A percentile compares a stretch with the other conserved stretches of the same genome.
These are phyloP conservation scores for Morus bassanus DNA, from an alignment of 2,797 vertebrate species.

Conservation along the genomic window DNA sequence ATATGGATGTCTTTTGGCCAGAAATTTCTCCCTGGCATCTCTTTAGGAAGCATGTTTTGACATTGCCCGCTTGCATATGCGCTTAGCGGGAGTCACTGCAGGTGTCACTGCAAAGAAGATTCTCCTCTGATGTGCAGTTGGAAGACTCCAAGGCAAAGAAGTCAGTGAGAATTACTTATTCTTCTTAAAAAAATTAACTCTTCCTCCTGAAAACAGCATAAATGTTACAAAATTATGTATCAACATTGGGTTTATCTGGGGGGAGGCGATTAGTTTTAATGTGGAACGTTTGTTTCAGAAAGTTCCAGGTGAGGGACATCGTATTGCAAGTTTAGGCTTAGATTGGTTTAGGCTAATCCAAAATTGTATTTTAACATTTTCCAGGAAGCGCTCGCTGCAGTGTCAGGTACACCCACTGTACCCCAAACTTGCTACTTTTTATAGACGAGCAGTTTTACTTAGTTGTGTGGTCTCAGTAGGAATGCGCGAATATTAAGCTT, in stretches of 20 bases:
- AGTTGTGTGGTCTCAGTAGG: not conserved
- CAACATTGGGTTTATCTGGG: not conserved
- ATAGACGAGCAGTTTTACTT: not conserved
- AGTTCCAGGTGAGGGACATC: not conserved
- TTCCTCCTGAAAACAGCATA: not conserved
- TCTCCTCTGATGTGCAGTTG: not conserved
- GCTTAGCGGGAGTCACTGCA: not conserved
- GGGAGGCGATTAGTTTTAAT: not conserved
- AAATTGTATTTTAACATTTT: not conserved
- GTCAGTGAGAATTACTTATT: not conserved
- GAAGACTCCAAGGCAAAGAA: not conserved
- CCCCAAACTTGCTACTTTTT: not conserved
- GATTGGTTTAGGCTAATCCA: not conserved
- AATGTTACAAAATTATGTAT: not conserved
- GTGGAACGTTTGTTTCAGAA: not conserved
- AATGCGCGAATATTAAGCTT: not conserved
- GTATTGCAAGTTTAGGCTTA: not conserved
- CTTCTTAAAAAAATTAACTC: not conserved
- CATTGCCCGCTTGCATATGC: not conserved
- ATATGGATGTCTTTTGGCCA: not conserved
- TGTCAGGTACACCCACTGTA: not conserved
- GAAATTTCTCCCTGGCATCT: not conserved
- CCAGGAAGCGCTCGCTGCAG: not conserved
- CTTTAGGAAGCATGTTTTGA: slow-evolving; percentile 18
- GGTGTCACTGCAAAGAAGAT: not conserved